A percentile compares a stretch with the other conserved stretches of the same genome.
Conservation (phyloP, 2,888 invertebrate genomes). For the Lissocephala sabroskyi region DNA sequence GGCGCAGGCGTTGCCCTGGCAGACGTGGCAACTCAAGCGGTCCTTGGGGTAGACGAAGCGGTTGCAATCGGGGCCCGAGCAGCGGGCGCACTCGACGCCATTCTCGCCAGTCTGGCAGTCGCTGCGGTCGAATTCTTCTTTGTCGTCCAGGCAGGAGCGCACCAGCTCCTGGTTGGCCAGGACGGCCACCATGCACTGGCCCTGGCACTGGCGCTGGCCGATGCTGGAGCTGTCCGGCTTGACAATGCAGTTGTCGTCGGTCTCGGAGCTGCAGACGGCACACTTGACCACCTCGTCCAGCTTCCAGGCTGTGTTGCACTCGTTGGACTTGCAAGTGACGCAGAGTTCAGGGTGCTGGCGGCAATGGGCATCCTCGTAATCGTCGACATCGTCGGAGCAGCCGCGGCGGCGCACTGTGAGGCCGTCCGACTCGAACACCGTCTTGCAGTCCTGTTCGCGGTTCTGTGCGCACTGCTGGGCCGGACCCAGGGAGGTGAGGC, state of each 20-base stretch:
- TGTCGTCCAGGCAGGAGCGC: conserved; percentile 68
- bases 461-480: conserved; percentile 40
- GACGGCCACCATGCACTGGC: conserved; percentile 61
- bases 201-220: conserved; percentile 49
- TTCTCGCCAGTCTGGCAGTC: conserved; percentile 38
- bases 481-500: conserved; percentile 54
- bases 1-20: conserved; percentile 38
- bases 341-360: conserved; percentile 50
- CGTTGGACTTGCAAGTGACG: conserved; percentile 66
- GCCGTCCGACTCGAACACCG: conserved; percentile 55
- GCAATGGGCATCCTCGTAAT: conserved; percentile 62
- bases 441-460: conserved; percentile 60
- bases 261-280: conserved; percentile 55
- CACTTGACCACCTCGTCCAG: conserved; percentile 45
- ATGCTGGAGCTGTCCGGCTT: conserved; percentile 35
- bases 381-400: conserved; percentile 63
- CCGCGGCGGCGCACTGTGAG: conserved; percentile 54
- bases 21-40: conserved; percentile 58
- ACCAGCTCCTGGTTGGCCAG: conserved; percentile 34
- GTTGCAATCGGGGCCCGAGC: conserved; percentile 45
- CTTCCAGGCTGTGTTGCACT: conserved; percentile 65
- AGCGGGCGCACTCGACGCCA: conserved; percentile 40
- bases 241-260: conserved; percentile 33
- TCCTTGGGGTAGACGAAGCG: conserved; percentile 53
- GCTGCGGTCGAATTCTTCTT: conserved; percentile 48